Base-by-base conservation (phyloP, 2,113 vertebrate genomes). In the Tachysurus fulvidraco region DNA sequence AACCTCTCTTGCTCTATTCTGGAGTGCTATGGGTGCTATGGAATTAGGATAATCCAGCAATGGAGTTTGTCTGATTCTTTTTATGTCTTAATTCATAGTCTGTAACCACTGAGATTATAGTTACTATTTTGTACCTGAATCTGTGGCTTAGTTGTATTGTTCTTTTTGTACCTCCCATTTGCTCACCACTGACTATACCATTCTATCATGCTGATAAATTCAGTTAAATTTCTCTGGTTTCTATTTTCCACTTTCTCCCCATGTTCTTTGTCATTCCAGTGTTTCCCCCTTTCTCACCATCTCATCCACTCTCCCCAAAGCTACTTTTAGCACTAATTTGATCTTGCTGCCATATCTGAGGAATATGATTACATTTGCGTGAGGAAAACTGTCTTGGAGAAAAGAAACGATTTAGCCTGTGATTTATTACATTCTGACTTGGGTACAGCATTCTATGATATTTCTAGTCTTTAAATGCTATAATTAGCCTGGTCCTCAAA, bases 241-340 rank as follows among this genome's bases (percentile, higher is more conserved):
- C 88, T 92, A 79, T 46, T 52, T 46, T 73, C 52, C 46, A 21
- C 25, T 69, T 30, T 81, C 25, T 77, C n/a, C 65, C 69, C 73
- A 84, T 90, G 83, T 91, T 83, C 67, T 59, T 69, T 74, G 44
- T 78, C 77, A 80, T 86, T 83, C 84, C 77, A 71, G 23, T 62
- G n/a, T 83, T 81, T 80, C 60, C 80, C 85, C 81, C 78, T 81
- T 92, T 88, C 91, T 92, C 60, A 81, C 87, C 44, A 85, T 86
- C 71, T n/a, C 86, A 87, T 84, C 79, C 86, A 86, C 85, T 87
- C 65, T 88, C 78, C 92, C 87, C 87, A 89, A 87, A 88, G 90
- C 85, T 90, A 88, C 87, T 90, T 86, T 81, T 65, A 73, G 83
- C 86, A 62, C 83, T 46, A 85, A 87, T 88, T 88, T 93, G 89